phyloP scores from a whole-genome alignment of 2,888 invertebrate species.

The Eristalinus sepulchralis region DNA sequence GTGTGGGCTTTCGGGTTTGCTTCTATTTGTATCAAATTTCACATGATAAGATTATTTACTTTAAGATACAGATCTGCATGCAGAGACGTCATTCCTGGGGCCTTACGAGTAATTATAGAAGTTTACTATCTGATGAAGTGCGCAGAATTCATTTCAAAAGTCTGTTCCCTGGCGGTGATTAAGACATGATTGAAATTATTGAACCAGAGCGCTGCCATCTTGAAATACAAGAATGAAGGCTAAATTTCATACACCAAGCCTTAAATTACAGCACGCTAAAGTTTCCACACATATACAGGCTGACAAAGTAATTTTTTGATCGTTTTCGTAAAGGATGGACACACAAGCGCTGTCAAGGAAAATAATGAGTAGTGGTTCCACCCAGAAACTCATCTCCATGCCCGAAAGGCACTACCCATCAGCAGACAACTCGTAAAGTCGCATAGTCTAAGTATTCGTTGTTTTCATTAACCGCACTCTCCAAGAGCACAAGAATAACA shows the following conservation, averaged over 20 bases:
- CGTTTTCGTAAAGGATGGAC: background rate
- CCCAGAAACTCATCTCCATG: background rate
- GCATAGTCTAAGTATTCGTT: conserved; percentile 34
- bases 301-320: no score
- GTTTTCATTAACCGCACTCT: conserved; percentile 52
- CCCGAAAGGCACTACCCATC: conserved; percentile 1
- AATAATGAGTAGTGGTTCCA: background rate
- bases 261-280: no score
- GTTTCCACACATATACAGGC: no score
- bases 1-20: background rate
- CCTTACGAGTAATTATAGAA: background rate
- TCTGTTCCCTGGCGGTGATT: background rate
- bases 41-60: background rate
- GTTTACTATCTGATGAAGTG: background rate
- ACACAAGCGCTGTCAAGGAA: background rate
- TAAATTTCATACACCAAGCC: no score
- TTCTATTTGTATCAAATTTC: background rate
- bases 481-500: conserved; percentile 21
- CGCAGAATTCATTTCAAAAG: background rate
- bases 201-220: background rate
- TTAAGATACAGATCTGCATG: background rate
- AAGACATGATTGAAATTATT: background rate
- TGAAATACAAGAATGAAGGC: no score
- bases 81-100: background rate
- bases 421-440: conserved; percentile 19